A percentile compares a stretch with the other conserved stretches of the same genome.
phyloP scores from a whole-genome alignment of 2,888 invertebrate species.

The Cyaniris semiargus region DNA sequence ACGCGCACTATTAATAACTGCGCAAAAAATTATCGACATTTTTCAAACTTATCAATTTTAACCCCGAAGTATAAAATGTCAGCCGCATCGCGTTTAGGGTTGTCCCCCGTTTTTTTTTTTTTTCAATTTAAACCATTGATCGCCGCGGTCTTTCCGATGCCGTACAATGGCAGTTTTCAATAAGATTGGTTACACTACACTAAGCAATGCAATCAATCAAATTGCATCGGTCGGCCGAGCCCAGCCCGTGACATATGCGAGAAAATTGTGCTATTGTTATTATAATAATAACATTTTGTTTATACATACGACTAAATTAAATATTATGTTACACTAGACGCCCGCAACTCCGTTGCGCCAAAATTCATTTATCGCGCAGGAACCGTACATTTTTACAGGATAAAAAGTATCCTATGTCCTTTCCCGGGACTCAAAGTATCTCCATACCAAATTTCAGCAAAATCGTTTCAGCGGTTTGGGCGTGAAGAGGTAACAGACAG shows the following conservation, averaged over 20 bases:
- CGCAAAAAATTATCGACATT: conserved; percentile 24
- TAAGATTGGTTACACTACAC: conserved; percentile 81
- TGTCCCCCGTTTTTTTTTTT: conserved; percentile 74
- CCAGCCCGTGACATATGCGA: conserved; percentile 44
- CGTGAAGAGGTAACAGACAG: too few species aligned
- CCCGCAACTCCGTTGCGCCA: too few species aligned
- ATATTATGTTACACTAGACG: not conserved
- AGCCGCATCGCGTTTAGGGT: conserved; percentile 66
- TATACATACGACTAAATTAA: conserved; percentile 23
- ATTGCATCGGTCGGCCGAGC: conserved; percentile 74
- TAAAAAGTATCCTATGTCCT: too few species aligned
- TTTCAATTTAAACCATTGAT: conserved; percentile 79
- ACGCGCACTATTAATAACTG: not conserved
- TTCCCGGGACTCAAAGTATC: too few species aligned
- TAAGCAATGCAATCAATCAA: conserved; percentile 81
- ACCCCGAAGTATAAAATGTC: conserved; percentile 73
- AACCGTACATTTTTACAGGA: too few species aligned
- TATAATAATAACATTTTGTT: conserved; percentile 35
- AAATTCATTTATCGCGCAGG: too few species aligned
- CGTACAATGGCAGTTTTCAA: conserved; percentile 76
- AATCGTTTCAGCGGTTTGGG: too few species aligned
- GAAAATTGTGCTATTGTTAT: conserved; percentile 40
- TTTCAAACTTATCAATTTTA: conserved; percentile 34
- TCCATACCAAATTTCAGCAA: too few species aligned
- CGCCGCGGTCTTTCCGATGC: conserved; percentile 70